A percentile compares a stretch with the other conserved stretches of the same genome.
These are phyloP conservation scores for Ataeniobius toweri DNA, from an alignment of 2,797 vertebrate species.

Conservation along the genomic window DNA sequence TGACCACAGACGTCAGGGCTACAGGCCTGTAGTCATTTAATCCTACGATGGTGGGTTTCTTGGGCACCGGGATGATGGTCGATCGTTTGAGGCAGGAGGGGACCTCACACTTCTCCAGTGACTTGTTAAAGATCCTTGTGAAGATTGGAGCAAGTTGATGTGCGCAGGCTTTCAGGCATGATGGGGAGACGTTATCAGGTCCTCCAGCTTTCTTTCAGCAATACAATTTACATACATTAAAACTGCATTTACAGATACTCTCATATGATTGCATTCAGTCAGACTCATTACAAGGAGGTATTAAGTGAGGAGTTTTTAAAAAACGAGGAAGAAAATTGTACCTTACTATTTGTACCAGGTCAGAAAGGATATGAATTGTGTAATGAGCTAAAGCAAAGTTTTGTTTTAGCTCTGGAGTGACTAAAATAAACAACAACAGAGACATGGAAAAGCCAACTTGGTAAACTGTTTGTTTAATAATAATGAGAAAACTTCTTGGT, in stretches of 20 bases:
- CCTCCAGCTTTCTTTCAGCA: no score
- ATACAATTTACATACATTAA: constrained; percentile 17
- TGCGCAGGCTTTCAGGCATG: no score
- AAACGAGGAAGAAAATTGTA: neutral
- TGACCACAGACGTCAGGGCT: no score
- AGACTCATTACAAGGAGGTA: constrained; percentile 6
- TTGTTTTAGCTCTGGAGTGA: neutral
- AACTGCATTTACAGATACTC: neutral
- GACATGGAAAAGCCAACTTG: neutral
- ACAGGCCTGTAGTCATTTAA: no score
- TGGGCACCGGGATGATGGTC: no score
- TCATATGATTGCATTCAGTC: neutral
- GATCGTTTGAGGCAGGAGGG: no score
- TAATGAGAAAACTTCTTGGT: neutral
- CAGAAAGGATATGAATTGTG: neutral
- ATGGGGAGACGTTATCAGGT: no score
- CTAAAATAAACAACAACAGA: neutral
- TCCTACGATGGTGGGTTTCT: no score
- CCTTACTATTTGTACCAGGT: neutral
- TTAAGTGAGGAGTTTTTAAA: constrained; percentile 4
- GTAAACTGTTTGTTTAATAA: neutral
- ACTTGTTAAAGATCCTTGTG: no score
- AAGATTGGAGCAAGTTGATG: no score
- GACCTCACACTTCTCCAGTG: no score
- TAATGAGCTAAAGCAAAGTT: neutral